These are phyloP conservation scores for Sympetrum striolatum DNA, from an alignment of 2,888 invertebrate genomes.

Conservation along the genomic window DNA sequence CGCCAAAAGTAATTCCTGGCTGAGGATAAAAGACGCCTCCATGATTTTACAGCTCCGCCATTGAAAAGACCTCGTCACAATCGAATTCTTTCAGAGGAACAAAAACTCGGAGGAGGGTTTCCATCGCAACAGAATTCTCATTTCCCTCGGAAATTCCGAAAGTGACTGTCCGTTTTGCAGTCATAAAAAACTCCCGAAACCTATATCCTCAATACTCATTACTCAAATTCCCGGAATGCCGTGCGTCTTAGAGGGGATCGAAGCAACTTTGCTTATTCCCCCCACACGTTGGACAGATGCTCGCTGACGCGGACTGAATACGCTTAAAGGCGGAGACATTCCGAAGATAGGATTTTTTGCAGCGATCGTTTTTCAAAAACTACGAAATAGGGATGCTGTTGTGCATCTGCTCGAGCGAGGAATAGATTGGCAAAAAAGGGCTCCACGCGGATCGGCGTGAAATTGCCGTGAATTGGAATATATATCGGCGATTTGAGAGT, in stretches of 20 bases:
- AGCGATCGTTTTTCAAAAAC: background rate
- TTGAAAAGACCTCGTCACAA: background rate
- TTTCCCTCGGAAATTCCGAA: background rate
- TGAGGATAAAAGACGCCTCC: background rate
- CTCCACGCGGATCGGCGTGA: background rate
- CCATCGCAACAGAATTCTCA: background rate
- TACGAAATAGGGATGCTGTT: background rate
- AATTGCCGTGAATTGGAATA: background rate
- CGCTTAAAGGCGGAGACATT: background rate
- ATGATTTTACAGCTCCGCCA: background rate
- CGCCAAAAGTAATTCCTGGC: too few species aligned
- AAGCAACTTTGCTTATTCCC: background rate
- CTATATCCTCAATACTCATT: slow-evolving; percentile 41
- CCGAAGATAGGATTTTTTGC: background rate
- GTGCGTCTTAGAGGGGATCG: background rate
- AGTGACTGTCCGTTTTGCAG: slow-evolving; percentile 25
- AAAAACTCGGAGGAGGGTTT: background rate
- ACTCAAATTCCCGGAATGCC: slow-evolving; percentile 13
- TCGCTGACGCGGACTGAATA: slow-evolving; percentile 31
- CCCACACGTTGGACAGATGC: slow-evolving; percentile 19
- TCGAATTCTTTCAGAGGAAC: background rate
- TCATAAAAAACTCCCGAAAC: slow-evolving; percentile 27
- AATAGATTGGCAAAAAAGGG: background rate
- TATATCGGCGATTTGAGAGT: background rate
- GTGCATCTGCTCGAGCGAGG: background rate